Evolutionary conservation across 1,140 invertebrate genomes (phyloP), one percentile per base, ranked within the genome.

Genomic region (Polypedilum vanderplanki): DNA sequence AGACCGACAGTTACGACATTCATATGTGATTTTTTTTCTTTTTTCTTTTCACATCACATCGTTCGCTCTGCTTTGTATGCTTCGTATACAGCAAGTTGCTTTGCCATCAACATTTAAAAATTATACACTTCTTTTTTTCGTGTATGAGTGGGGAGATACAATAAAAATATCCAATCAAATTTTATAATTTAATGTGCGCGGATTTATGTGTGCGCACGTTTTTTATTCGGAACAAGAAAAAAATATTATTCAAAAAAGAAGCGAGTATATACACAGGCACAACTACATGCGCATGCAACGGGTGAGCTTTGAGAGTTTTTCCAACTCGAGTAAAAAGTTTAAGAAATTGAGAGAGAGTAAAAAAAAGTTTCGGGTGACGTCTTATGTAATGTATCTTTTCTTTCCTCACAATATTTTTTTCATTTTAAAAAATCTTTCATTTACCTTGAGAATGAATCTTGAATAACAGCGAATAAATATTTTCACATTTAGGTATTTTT

Each of bases 131-230:
- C n/a, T 57, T 57, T 57, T 15, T 57, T 57, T 57, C 20, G 65
- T 70, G 17, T 22, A 18, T 70, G 46, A 70, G 65, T 70, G 65
- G 65, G 65, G 65, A 70, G 17, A 70, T 9, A 18, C 17, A 70
- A 70, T 70, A 70, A 70, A 57, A 70, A 22, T 70, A 70, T 22
- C 65, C 65, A 70, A 70, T 70, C 65, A 70, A 70, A 70, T 70
- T 70, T 70, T 70, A 22, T 70, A 70, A 70, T 70, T 70, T 70
- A 70, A 70, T 70, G 65, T 57, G 46, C 46, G 46, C 46, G 46
- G 24, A 57, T 57, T 57, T 57, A 57, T 57, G 46, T 70, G 65
- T 70, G 65, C 65, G 65, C 65, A 70, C 65, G 65, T 70, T 70
- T 22, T 18, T 18, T 70, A n/a, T 20, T 70, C 17, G 17, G 17